These are phyloP conservation scores for Syngnathoides biaculeatus DNA, from an alignment of 2,113 vertebrate genomes.

Conservation along the genomic window DNA sequence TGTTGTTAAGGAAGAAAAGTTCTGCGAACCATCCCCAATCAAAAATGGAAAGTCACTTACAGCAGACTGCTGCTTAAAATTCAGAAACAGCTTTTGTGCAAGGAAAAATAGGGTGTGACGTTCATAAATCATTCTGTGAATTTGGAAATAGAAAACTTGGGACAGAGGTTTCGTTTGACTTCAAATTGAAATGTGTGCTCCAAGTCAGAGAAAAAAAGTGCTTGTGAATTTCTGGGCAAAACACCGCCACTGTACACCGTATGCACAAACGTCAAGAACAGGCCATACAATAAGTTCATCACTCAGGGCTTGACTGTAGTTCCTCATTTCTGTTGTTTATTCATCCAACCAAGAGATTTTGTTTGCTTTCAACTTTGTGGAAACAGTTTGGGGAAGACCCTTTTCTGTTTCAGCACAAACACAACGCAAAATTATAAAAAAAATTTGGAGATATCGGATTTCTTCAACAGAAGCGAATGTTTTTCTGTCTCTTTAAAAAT, in stretches of 20 bases:
- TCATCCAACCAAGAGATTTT: background rate
- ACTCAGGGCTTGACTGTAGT: background rate
- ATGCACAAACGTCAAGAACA: background rate
- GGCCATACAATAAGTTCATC: background rate
- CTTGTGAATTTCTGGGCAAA: background rate
- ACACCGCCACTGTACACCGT: background rate
- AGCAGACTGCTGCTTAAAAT: background rate
- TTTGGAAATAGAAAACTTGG: background rate
- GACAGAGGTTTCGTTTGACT: background rate
- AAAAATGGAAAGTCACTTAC: background rate
- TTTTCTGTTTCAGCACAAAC: too few species aligned
- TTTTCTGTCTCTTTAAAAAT: too few species aligned
- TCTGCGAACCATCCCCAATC: background rate
- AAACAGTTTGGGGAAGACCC: too few species aligned
- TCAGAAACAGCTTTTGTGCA: slow-evolving; percentile 1
- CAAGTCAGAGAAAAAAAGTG: background rate
- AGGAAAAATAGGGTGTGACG: background rate
- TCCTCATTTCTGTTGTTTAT: background rate
- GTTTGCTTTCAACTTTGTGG: too few species aligned
- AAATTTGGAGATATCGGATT: too few species aligned
- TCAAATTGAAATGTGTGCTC: background rate
- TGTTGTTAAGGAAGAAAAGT: slow-evolving; percentile 1
- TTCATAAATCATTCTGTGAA: background rate
- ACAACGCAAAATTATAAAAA: too few species aligned
- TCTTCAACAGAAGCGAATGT: too few species aligned